A percentile compares a stretch with the other conserved stretches of the same genome.
phyloP scores from a whole-genome alignment of 2,113 vertebrate genomes.

The Pseudopipra pipra region DNA sequence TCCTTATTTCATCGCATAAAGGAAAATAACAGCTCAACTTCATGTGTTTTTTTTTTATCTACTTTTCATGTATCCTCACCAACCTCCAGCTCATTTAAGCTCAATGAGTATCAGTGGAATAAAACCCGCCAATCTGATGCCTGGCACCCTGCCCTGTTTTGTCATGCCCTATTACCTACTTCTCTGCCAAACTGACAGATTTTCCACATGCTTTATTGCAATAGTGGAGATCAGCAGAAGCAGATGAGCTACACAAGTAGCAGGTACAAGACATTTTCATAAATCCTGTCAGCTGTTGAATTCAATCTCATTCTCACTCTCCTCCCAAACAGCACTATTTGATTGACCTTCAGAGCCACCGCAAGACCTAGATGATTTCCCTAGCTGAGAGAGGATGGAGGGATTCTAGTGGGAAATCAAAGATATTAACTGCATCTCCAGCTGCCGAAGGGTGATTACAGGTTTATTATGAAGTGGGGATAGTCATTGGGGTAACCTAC shows the following conservation, averaged over 20 bases:
- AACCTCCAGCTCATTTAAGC: background rate
- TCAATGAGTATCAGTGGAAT: background rate
- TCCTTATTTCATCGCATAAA: background rate
- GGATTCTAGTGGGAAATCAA: constrained; percentile 23
- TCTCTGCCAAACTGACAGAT: constrained; percentile 17
- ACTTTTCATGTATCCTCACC: background rate
- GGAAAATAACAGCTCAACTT: background rate
- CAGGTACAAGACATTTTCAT: constrained; percentile 35
- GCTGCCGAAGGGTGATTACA: background rate
- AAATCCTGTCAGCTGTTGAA: constrained; percentile 30
- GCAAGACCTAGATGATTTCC: constrained; percentile 5
- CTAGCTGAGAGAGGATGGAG: background rate
- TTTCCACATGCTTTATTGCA: constrained; percentile 28
- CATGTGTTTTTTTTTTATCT: background rate
- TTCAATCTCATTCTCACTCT: background rate
- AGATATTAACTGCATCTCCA: constrained; percentile 23
- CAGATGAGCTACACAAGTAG: background rate
- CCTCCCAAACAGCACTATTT: background rate
- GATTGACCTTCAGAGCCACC: background rate
- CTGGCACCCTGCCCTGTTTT: background rate
- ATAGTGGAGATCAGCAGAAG: constrained; percentile 8
- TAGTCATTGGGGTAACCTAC: background rate
- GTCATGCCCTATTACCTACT: constrained; percentile 4
- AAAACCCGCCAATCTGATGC: background rate
- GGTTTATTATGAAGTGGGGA: background rate